Evolutionary conservation across 2,113 vertebrate species (phyloP).

Genomic region (Dromiciops gliroides): DNA sequence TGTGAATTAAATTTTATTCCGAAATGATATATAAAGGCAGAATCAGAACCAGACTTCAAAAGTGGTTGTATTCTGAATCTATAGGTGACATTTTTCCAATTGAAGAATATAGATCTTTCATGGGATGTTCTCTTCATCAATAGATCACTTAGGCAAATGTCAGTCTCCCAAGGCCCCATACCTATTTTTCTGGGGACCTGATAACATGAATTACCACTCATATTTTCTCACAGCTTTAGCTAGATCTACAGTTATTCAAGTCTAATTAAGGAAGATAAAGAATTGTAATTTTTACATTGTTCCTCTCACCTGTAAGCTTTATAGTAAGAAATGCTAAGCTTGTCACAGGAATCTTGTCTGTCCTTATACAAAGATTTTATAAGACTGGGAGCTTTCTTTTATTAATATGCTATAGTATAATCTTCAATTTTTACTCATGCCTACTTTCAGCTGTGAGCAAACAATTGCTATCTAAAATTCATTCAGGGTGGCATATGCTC

Average conservation of each 20-base stretch:
- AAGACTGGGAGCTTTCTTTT: conserved; percentile 60
- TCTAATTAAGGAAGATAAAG: conserved; percentile 78
- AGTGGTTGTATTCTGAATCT: conserved; percentile 13
- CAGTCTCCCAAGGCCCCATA: not conserved
- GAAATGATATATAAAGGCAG: conserved; percentile 44
- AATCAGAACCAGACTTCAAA: conserved; percentile 30
- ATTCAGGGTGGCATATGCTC: not conserved
- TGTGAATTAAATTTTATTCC: conserved; percentile 62
- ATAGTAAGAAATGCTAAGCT: conserved; percentile 62
- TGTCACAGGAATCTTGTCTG: conserved; percentile 65
- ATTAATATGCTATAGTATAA: conserved; percentile 59
- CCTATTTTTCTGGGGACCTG: conserved; percentile 69
- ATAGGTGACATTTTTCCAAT: not conserved
- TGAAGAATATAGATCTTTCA: not conserved
- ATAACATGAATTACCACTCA: conserved; percentile 69
- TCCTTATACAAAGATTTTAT: conserved; percentile 69
- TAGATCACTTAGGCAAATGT: conserved; percentile 55
- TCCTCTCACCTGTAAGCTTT: conserved; percentile 68
- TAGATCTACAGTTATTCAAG: conserved; percentile 64
- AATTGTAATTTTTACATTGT: conserved; percentile 68
- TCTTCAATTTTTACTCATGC: conserved; percentile 42
- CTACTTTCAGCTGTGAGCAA: conserved; percentile 20
- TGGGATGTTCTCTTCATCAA: conserved; percentile 17
- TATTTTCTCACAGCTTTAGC: conserved; percentile 64
- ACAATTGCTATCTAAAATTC: conserved; percentile 49